Evolutionary conservation across 2,113 vertebrate genomes (phyloP), one percentile per base, ranked within the genome.

Genomic region (Eupsittula cactorum): DNA sequence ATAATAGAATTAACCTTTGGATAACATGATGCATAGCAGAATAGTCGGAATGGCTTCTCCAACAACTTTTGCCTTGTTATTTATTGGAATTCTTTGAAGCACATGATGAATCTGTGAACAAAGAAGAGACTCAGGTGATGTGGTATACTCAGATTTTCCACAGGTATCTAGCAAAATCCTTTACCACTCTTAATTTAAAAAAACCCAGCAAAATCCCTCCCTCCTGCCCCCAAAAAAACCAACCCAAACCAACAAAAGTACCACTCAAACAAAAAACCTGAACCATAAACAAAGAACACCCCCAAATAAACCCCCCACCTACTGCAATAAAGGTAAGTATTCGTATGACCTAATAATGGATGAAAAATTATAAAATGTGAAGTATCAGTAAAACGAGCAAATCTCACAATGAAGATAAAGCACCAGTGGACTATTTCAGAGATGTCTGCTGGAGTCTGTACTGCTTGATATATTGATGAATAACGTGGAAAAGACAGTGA

Each of bases 251-350:
- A 57, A 13, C 31, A 57, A 13, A 57, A 57, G 21, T 33, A 33
- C 31, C 55, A 20, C 19, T 57, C 31, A 46, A 46, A 37, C 7
- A 46, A 27, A 33, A 52, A 6, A 9, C 3, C 7, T 2, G 19
- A 2, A 33, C 18, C 18, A 60, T 19, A 52, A 46, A 33, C 5
- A 27, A 21, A 33, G 39, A 6, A 7, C 6, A 4, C 2, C 19
- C 1, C 13, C 4, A 20, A 59, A 67, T 20, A 46, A 46, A 28
- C 6, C 3, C 5, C 8, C 3, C 19, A 2, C 53, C 53, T 6
- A 8, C 28, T 82, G 10, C 25, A 73, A 4, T 9, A 37, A 52
- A 50, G 6, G 5, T 59, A 50, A 60, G 37, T 82, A 19, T 85
- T 55, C 15, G 13, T 55, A 42, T 37, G 9, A 53, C 73, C 80